Evolutionary conservation across 2,888 invertebrate species (phyloP), one percentile per base, ranked within the genome.

Genomic region (Lepas anatifera): DNA sequence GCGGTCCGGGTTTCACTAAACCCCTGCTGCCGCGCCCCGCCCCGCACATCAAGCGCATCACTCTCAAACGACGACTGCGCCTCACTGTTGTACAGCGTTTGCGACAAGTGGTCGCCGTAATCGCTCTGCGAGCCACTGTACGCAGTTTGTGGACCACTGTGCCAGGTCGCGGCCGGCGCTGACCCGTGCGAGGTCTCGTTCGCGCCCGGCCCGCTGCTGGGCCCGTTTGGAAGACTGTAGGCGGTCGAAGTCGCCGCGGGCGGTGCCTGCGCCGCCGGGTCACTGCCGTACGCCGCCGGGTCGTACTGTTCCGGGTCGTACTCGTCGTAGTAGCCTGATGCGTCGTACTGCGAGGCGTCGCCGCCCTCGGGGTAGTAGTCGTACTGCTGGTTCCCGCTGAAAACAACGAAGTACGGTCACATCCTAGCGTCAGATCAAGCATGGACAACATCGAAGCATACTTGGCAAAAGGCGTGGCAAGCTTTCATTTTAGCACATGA

Each of bases 271-370:
- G 13, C 52, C 3, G 16, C 29, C 16, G 16, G 16, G 29, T 29
- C 52, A 4, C 16, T 3, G 29, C 25, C n/a, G 25, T n/a, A 6
- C 25, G n/a, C 48, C 48, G 48, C 22, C 16, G 70, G 68, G 16
- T 52, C 70, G 52, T 71, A 69, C 16, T 66, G 18, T 8, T 27
- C 68, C 25, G 69, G 63, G 29, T 69, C 50, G 67, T 71, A 71
- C 8, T 67, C 48, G 27, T 46, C 63, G 76, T 81, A 83, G 73
- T 80, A 73, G 63, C 76, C 76, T 25, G 74, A 73, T 35, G 73
- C 73, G 69, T 78, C 80, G 72, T 80, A 84, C 79, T 88, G 88
- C 88, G 88, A 89, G 76, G 87, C 88, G 16, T 87, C 82, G 75
- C 87, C 85, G 77, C 88, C 88, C 71, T 88, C 87, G 29, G 52